Evolutionary conservation across 2,113 vertebrate genomes (phyloP).

Genomic region (Phaetusa simplex): DNA sequence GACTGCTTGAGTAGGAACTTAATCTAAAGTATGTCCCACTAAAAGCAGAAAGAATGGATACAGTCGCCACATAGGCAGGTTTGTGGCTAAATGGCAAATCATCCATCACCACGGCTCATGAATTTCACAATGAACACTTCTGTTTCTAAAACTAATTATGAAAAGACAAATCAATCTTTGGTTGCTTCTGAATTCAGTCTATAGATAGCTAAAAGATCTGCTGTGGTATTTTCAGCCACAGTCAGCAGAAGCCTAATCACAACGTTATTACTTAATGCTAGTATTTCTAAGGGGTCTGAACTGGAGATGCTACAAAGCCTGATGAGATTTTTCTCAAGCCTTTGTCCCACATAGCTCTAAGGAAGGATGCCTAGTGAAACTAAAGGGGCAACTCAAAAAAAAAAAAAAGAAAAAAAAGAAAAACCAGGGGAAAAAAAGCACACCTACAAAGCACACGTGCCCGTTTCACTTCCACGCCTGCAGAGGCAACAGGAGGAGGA

Average conservation of each 20-base stretch:
- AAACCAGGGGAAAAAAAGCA: accelerated
- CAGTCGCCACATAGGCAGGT: background rate
- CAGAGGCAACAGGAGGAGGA: background rate
- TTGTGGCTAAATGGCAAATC: background rate
- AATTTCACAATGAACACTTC: background rate
- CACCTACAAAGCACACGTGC: background rate
- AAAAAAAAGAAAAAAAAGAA: background rate
- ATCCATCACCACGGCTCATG: accelerated
- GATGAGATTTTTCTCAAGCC: background rate
- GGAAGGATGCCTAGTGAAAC: background rate
- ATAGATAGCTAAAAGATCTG: background rate
- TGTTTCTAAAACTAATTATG: background rate
- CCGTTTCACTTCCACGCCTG: background rate
- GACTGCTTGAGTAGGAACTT: background rate
- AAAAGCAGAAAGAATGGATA: background rate
- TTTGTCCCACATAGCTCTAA: background rate
- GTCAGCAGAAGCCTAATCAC: background rate
- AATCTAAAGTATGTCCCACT: background rate
- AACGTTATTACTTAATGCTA: background rate
- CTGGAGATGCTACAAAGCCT: background rate
- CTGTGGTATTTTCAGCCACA: background rate
- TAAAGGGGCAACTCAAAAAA: background rate
- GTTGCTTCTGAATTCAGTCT: background rate
- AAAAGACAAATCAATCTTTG: background rate
- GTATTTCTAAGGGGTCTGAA: background rate